Conservation (phyloP, 1,140 invertebrate genomes). For the Cotesia vestalis region DNA sequence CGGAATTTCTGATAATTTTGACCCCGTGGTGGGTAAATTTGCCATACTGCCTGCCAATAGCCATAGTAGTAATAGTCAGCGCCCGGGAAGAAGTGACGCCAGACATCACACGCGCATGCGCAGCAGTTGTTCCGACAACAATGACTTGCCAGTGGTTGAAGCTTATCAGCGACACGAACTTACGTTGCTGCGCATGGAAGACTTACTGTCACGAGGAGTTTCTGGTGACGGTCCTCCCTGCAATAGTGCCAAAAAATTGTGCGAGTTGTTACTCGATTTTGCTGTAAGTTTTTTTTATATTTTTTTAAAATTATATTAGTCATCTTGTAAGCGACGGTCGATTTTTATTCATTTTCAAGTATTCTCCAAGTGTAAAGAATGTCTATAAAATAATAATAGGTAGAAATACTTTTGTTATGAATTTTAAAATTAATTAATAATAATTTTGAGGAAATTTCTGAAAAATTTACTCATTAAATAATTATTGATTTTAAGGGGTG, state of each 20-base stretch:
- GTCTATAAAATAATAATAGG: no score
- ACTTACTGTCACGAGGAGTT: constrained; percentile 79
- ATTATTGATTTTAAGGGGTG: no score
- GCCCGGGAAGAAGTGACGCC: constrained; percentile 44
- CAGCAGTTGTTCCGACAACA: constrained; percentile 39
- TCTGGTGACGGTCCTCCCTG: constrained; percentile 69
- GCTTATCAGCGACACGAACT: constrained; percentile 84
- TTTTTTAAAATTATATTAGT: neutral
- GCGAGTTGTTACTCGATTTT: constrained; percentile 81
- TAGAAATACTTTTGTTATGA: no score
- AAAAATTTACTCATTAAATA: no score
- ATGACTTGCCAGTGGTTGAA: constrained; percentile 77
- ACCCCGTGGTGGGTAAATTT: constrained; percentile 93
- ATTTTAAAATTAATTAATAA: no score
- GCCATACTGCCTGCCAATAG: constrained; percentile 69
- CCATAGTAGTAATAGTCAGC: constrained; percentile 31
- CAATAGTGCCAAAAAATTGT: constrained; percentile 72
- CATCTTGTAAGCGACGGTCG: no score
- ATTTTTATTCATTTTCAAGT: no score
- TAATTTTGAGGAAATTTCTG: no score
- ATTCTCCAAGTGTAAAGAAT: no score
- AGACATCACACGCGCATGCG: neutral
- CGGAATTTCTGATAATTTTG: constrained; percentile 94
- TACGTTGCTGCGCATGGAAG: constrained; percentile 81
- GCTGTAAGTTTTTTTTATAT: constrained; percentile 66